These are phyloP conservation scores for Opisthocomus hoazin DNA, from an alignment of 2,113 vertebrate genomes.

Conservation along the genomic window DNA sequence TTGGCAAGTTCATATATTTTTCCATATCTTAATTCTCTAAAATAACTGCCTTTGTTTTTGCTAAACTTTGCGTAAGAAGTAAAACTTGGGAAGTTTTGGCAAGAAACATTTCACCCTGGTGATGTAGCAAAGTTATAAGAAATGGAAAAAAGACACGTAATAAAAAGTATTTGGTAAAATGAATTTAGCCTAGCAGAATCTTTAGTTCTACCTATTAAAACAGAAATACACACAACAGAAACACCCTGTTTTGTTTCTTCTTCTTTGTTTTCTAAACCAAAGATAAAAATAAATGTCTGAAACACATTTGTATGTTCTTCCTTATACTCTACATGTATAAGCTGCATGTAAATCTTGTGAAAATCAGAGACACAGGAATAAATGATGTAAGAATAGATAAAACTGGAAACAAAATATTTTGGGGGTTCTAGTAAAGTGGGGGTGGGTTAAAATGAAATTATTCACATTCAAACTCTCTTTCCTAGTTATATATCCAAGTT, in stretches of 20 bases:
- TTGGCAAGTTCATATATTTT: background rate
- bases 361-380: no score
- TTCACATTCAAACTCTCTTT: background rate
- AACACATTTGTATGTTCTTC: background rate
- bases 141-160: background rate
- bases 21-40: background rate
- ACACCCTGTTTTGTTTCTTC: background rate
- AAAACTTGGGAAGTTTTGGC: background rate
- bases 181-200: background rate
- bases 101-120: background rate
- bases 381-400: background rate
- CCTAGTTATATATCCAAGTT: background rate
- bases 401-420: background rate
- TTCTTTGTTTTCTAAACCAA: background rate
- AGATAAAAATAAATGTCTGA: background rate
- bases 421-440: background rate
- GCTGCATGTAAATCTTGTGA: background rate
- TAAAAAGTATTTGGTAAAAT: background rate
- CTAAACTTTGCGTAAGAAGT: background rate
- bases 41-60: background rate
- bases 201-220: background rate
- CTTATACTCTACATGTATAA: background rate
- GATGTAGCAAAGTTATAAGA: background rate
- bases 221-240: background rate
- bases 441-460: background rate